Evolutionary conservation across 2,113 vertebrate species (phyloP), one percentile per base, ranked within the genome.

Genomic region (Anas platyrhynchos): DNA sequence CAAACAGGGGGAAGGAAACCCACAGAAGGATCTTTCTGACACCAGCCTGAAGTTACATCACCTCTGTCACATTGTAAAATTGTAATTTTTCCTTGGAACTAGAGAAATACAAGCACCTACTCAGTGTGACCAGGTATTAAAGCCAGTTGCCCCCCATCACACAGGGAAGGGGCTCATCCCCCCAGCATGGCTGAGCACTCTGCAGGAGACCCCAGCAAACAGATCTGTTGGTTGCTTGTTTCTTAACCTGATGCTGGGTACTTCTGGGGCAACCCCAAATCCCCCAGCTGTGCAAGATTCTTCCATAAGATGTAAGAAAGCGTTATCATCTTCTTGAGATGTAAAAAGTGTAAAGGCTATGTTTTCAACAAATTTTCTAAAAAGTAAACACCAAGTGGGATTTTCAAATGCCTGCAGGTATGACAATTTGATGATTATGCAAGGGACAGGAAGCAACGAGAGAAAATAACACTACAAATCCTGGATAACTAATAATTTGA

Each of bases 141-240:
- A 54, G 12, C 11, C 55, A 66, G 32, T 38, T 44, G 15, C 20
- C 52, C 78, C 29, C 62, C 27, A 55, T 7, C 18, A 13, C 27
- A 8, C 1, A 4, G 6, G 54, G 17, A 72, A 65, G 26, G 59
- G 11, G 58, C 14, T 72, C 34, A 48, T 38, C 8, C 9, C 23
- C 8, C 4, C 41, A 25, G 25, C 18, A 10, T 1, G 0, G 13
- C 4, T 8, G 11, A 86, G 3, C 3, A 2, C 65, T 26, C 10
- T 48, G 36, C 74, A 91, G 88, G 14, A 13, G 34, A 13, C 4
- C 7, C 16, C 36, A 55, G 8, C 56, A 84, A 89, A 52, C 0
- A 46, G 41, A 48, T 20, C 7, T 67, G 73, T 58, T 18, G 3
- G 2, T 69, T 55, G 18, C 3, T 3, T 83, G 36, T 0, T 15